Evolutionary conservation across 2,113 vertebrate species (phyloP).

Genomic region (Alectura lathami): DNA sequence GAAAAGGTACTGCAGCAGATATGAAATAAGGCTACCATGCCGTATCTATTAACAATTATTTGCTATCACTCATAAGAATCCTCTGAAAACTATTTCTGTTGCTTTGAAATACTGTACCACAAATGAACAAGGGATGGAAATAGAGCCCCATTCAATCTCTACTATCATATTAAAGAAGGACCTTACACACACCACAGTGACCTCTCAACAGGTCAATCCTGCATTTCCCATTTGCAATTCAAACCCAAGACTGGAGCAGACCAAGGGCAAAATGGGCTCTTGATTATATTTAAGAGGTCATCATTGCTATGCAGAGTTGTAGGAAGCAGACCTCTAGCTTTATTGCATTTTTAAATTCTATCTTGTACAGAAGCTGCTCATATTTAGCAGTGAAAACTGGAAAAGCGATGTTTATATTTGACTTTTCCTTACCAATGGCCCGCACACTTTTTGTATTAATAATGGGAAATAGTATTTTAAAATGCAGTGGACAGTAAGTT

Average conservation of each 20-base stretch:
- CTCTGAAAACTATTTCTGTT: constrained; percentile 74
- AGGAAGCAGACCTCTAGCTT: constrained; percentile 74
- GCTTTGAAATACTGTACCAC: constrained; percentile 79
- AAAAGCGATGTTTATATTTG: constrained; percentile 65
- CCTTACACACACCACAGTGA: constrained; percentile 75
- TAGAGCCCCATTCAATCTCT: constrained; percentile 74
- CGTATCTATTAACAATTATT: constrained; percentile 75
- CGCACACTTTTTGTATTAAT: constrained; percentile 39
- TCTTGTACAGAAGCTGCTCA: constrained; percentile 68
- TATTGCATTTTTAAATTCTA: constrained; percentile 76
- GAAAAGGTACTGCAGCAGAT: constrained; percentile 27
- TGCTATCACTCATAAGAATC: constrained; percentile 72
- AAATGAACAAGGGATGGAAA: constrained; percentile 78
- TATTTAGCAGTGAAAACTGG: constrained; percentile 66
- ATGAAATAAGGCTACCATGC: constrained; percentile 67
- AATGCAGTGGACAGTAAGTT: constrained; percentile 50
- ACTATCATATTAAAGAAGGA: constrained; percentile 78
- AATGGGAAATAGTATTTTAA: constrained; percentile 66
- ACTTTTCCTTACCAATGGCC: constrained; percentile 23
- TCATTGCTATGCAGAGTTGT: constrained; percentile 78
- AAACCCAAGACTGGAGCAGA: constrained; percentile 77
- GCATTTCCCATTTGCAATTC: constrained; percentile 83
- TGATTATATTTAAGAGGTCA: constrained; percentile 82
- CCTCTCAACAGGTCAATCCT: constrained; percentile 77
- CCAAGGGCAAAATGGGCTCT: constrained; percentile 79